Evolutionary conservation across 2,113 vertebrate genomes (phyloP).

Genomic region (Ciconia stormi): DNA sequence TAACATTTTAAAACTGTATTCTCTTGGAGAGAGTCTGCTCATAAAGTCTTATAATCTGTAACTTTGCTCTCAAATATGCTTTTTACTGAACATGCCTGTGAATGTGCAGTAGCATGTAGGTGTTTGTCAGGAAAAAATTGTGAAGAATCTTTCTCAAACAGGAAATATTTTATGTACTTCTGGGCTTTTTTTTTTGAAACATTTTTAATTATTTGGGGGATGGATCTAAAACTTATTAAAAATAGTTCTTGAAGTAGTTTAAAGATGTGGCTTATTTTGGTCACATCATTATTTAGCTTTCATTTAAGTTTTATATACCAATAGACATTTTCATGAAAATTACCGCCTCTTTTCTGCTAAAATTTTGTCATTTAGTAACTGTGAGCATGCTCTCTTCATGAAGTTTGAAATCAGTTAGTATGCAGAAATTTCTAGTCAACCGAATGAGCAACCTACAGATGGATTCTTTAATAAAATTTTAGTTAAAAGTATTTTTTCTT

Average conservation of each 20-base stretch:
- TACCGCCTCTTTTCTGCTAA: not conserved
- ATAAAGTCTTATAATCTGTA: not conserved
- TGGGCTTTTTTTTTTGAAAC: not conserved
- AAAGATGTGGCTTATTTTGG: not conserved
- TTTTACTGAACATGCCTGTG: not conserved
- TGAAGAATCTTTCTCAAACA: not conserved
- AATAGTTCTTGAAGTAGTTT: not conserved
- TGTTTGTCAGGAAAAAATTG: not conserved
- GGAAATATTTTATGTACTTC: not conserved
- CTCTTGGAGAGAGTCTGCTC: not conserved
- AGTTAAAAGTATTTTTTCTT: not conserved
- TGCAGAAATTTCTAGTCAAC: not conserved
- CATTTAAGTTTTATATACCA: not conserved
- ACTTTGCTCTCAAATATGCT: not conserved
- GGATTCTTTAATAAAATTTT: not conserved
- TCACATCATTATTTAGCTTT: not conserved
- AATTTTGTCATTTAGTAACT: not conserved
- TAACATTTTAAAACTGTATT: not conserved
- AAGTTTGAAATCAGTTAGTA: not conserved
- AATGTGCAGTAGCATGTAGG: not conserved
- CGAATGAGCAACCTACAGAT: not conserved
- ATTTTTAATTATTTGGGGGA: not conserved
- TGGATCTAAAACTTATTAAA: not conserved
- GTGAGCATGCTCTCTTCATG: fast-evolving
- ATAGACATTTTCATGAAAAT: not conserved